Conservation (phyloP, 2,797 vertebrate genomes). For the Rhodeus uyekii region DNA sequence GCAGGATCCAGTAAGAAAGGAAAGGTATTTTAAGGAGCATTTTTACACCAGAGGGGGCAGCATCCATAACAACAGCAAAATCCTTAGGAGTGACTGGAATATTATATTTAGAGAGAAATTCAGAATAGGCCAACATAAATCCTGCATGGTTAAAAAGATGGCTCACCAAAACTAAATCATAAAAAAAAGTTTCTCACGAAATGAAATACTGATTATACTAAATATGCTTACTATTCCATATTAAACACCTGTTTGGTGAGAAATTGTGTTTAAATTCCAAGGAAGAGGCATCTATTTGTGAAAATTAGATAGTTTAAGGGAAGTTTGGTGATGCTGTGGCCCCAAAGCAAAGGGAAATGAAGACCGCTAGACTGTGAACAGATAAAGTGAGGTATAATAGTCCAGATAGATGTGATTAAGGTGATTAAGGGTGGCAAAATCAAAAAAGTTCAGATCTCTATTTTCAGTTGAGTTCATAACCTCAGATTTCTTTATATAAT, state of each 20-base stretch:
- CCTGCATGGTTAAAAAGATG: not conserved
- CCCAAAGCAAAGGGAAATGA: not conserved
- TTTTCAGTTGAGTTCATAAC: too few species aligned
- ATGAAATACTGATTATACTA: not conserved
- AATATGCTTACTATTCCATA: not conserved
- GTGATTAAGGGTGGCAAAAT: not conserved
- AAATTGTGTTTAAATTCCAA: not conserved
- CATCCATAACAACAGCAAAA: not conserved
- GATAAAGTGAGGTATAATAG: not conserved
- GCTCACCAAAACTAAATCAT: not conserved
- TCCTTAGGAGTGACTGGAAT: not conserved
- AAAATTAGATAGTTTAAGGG: not conserved
- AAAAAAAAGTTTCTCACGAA: not conserved
- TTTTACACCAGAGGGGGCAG: not conserved
- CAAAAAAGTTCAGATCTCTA: not conserved
- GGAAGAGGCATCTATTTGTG: not conserved
- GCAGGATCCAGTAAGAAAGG: not conserved
- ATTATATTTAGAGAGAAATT: not conserved
- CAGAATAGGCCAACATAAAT: not conserved
- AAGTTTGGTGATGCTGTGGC: not conserved
- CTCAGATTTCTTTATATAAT: not conserved
- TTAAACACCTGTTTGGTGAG: not conserved
- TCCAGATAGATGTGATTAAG: not conserved
- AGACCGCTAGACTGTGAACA: not conserved
- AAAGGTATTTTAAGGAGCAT: not conserved